Evolutionary conservation across 1,140 invertebrate genomes (phyloP), one percentile per base, ranked within the genome.

Genomic region (Solenopsis fugax): DNA sequence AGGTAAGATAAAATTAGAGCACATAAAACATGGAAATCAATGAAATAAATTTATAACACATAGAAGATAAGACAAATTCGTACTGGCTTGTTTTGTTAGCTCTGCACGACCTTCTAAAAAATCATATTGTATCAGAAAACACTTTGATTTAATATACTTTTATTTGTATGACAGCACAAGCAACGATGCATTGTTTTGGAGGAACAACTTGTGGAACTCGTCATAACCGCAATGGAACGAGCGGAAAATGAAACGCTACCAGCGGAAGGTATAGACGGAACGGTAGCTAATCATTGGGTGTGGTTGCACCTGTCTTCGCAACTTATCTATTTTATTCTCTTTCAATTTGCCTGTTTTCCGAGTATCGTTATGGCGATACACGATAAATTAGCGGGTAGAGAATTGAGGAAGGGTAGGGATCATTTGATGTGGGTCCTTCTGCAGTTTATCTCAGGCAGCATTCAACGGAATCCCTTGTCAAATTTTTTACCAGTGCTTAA

Each of bases 381-480:
- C 94, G 97, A 98, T 78, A 98, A 98, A 97, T 94, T 99, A 10
- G 96, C 97, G 48, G 97, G 97, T 9, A 96, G 97, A 90, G 98
- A 98, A 92, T 96, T 98, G 91, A 96, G 97, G 69, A 98, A 98
- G 95, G 98, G 98, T 0, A 95, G 99, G 69, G 98, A 99, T 95
- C 98, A 99, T 92, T 94, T 99, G 0, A 99, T 99, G 98, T 99
- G 99, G 99, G 98, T 99, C 5, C 95, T 99, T n/a, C 94, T 99
- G 9, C 99, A 99, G 94, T 99, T 99, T 93, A 99, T 99, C 86
- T 99, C 98, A 3, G 98, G 98, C 65, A 99, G 98, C 93, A 99
- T 99, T 92, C 98, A 99, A 95, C 97, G 98, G 89, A 99, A 99
- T 96, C 98, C 98, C 96, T 93, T 99, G 34, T 97, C 97, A 6